Base-by-base conservation (phyloP, 2,113 vertebrate genomes). In the Ondatra zibethicus region DNA sequence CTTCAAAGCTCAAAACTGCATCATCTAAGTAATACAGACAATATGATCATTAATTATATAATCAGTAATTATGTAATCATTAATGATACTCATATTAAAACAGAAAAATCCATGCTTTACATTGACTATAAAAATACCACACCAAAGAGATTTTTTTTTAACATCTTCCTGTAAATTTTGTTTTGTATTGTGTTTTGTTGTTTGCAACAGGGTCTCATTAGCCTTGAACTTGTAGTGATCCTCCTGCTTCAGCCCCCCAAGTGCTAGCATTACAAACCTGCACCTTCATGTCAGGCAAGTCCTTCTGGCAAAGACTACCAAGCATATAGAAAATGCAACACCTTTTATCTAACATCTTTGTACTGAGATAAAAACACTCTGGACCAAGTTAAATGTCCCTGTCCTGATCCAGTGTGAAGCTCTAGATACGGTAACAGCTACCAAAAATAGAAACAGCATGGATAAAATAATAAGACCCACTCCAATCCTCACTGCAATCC, bases 331-430 rank as follows among this genome's bases (percentile, higher is more conserved):
- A 95, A 85, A 55, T 73, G 16, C 58, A 88, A 45, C 27, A n/a
- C 61, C 58, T 68, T 78, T 68, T 42, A 90, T 61, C 55, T 96
- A 93, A 88, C 42, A 76, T 39, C 27, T 70, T 58, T n/a, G 63
- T 87, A 29, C 66, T 88, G n/a, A 95, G 88, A 94, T 92, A 65
- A 96, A 97, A 96, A 93, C 58, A 93, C 81, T 63, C 75, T 84
- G 12, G 36, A 85, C 78, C 47, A 93, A 94, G 39, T 93, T 76
- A 93, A 90, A 88, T 3, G 2, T 1, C 70, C 70, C 76, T 76
- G 17, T 77, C 84, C 91, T 33, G 17, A 65, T 92, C 75, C 23
- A 33, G 63, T 92, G 25, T 65, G 52, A 91, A 90, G 84, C 92
- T 95, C 78, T 90, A 93, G 42, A 93, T 52, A 68, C 8, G 23